Percentiles rank a stretch among this genome's conserved stretches.
phyloP scores from a whole-genome alignment of 2,888 invertebrate genomes.

The Drosophila longiperda region DNA sequence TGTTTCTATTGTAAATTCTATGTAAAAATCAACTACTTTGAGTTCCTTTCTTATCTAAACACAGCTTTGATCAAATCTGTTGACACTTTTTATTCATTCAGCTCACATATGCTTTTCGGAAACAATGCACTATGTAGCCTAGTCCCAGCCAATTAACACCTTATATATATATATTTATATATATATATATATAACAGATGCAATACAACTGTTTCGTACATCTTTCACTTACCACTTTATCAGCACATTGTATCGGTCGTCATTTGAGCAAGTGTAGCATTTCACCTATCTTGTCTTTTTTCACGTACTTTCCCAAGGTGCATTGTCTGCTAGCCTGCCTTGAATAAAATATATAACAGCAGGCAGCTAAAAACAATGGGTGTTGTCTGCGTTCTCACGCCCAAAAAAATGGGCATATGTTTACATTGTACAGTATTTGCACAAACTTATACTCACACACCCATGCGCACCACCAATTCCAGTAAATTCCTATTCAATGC shows the following conservation, averaged over 20 bases:
- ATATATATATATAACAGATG: not conserved
- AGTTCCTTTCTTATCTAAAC: not conserved
- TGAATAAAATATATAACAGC: conserved; percentile 47
- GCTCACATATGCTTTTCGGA: not conserved
- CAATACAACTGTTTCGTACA: conserved; percentile 17
- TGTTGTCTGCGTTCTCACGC: conserved; percentile 64
- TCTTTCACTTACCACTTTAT: conserved; percentile 28
- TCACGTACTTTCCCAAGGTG: conserved; percentile 63
- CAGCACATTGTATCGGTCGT: conserved; percentile 50
- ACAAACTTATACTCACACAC: not conserved
- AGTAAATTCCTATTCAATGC: conserved; percentile 73
- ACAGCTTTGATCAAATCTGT: not conserved
- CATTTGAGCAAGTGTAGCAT: conserved; percentile 38
- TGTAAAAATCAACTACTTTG: not conserved
- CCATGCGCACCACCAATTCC: conserved; percentile 47
- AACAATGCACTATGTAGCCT: conserved; percentile 26
- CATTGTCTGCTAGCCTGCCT: conserved; percentile 36
- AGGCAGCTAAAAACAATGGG: conserved; percentile 45
- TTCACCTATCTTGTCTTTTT: conserved; percentile 45
- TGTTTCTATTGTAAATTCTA: not conserved
- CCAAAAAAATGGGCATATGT: conserved; percentile 46
- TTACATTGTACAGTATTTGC: not conserved
- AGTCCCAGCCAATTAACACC: conserved; percentile 44
- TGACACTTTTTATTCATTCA: not conserved
- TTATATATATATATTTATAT: conserved; percentile 4